Conservation (phyloP, 2,113 vertebrate species). For the Ibidorhyncha struthersii region DNA sequence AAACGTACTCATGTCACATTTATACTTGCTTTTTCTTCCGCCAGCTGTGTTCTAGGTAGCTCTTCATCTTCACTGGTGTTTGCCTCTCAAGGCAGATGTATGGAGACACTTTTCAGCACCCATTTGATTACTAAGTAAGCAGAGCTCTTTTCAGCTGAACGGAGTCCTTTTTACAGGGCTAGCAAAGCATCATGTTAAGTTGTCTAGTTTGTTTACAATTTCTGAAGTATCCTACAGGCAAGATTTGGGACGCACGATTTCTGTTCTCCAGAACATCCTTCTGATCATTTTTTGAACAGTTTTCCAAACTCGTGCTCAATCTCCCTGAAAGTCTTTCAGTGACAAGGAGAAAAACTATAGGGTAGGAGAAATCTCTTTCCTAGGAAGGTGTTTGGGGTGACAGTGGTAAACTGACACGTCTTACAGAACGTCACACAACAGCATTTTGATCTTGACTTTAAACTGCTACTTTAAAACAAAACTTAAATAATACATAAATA, state of each 20-base stretch:
- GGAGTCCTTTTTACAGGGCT: background rate
- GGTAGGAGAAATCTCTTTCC: background rate
- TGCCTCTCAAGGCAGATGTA: background rate
- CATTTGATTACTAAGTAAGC: background rate
- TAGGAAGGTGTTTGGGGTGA: background rate
- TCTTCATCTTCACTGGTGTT: background rate
- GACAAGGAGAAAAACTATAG: background rate
- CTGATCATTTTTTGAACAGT: background rate
- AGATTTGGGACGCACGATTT: background rate
- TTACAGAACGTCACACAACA: background rate
- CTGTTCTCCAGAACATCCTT: background rate
- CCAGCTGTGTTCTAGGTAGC: background rate
- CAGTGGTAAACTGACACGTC: background rate
- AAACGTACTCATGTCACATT: background rate
- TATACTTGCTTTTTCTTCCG: background rate
- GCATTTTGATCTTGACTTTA: background rate
- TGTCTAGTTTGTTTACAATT: background rate
- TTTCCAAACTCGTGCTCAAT: background rate
- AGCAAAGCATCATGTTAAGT: background rate
- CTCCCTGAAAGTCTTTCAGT: background rate
- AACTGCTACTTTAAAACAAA: background rate
- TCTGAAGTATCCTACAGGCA: background rate
- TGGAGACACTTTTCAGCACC: background rate
- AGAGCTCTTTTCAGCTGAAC: background rate
- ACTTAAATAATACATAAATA: background rate